These are phyloP conservation scores for Chromis chromis DNA, from an alignment of 2,797 vertebrate genomes.

Conservation along the genomic window DNA sequence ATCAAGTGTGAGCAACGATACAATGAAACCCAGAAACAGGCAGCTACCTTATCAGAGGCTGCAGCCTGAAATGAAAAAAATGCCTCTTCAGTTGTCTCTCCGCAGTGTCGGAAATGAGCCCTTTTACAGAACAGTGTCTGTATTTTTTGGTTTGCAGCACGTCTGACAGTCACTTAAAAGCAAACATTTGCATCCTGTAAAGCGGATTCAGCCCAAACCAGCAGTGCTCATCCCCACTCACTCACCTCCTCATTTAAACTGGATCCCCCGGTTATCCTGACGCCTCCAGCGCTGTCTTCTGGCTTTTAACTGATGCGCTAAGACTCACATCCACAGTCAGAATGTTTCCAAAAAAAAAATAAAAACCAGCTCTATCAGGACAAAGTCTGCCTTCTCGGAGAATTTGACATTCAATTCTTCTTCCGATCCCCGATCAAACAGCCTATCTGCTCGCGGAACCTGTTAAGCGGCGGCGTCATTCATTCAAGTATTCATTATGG, in stretches of 20 bases:
- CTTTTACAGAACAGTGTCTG: slow-evolving; percentile 3
- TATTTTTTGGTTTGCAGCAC: neutral
- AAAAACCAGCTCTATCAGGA: slow-evolving; percentile 32
- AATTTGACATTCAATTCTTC: slow-evolving; percentile 40
- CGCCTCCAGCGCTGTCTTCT: slow-evolving; percentile 46
- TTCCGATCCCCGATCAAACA: slow-evolving; percentile 45
- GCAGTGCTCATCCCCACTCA: slow-evolving; percentile 31
- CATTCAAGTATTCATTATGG: slow-evolving; percentile 58
- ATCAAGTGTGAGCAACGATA: slow-evolving; percentile 31
- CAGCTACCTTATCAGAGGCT: slow-evolving; percentile 46
- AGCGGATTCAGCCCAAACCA: slow-evolving; percentile 16
- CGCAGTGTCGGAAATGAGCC: slow-evolving; percentile 58
- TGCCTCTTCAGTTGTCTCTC: slow-evolving; percentile 50
- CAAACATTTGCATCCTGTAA: slow-evolving; percentile 12
- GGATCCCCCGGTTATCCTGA: slow-evolving; percentile 53
- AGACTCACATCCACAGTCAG: slow-evolving; percentile 75
- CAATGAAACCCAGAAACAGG: slow-evolving; percentile 28
- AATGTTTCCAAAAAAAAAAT: neutral
- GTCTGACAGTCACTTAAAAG: slow-evolving; percentile 16
- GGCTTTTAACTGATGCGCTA: slow-evolving; percentile 61
- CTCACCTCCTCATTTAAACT: slow-evolving; percentile 77
- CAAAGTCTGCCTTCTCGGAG: slow-evolving; percentile 26
- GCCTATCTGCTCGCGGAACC: slow-evolving; percentile 20
- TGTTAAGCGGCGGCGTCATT: slow-evolving; percentile 65
- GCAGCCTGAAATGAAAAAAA: slow-evolving; percentile 58